Evolutionary conservation across 2,888 invertebrate genomes (phyloP).

Genomic region (Eristalinus sepulchralis): DNA sequence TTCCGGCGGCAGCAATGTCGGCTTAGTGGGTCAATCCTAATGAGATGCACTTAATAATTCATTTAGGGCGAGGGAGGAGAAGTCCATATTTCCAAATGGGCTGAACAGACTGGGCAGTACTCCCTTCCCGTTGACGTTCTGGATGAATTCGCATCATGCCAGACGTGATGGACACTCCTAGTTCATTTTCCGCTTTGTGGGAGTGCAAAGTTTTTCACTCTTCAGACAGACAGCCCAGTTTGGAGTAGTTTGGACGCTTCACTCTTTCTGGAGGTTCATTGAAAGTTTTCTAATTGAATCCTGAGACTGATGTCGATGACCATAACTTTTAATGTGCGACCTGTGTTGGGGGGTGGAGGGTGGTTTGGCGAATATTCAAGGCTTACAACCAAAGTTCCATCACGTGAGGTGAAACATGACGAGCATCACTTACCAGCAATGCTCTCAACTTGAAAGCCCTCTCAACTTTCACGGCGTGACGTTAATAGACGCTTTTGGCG

Average conservation of each 20-base stretch:
- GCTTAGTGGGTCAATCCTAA: constrained; percentile 31
- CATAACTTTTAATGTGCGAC: not conserved
- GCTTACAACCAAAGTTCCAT: not conserved
- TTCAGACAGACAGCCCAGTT: not conserved
- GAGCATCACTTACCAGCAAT: not conserved
- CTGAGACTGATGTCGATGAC: not conserved
- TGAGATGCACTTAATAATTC: constrained; percentile 20
- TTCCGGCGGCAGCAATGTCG: not conserved
- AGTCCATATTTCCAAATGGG: too few relatives aligned
- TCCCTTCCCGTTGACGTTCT: not conserved
- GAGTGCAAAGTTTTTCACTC: not conserved
- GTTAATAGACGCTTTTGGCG: not conserved
- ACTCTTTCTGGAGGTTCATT: not conserved
- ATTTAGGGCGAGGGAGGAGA: not conserved
- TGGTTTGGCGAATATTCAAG: too few relatives aligned
- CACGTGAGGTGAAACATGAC: not conserved
- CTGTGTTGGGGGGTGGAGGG: not conserved
- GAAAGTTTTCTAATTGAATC: not conserved
- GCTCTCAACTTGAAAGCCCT: not conserved
- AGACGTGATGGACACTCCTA: not conserved
- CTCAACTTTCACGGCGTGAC: not conserved
- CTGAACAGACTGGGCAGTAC: not conserved
- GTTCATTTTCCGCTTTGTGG: not conserved
- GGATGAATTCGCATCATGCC: too few relatives aligned
- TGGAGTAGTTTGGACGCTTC: not conserved